A percentile compares a stretch with the other conserved stretches of the same genome.
Evolutionary conservation across 2,113 vertebrate species (phyloP).

Genomic region (Pseudopipra pipra): DNA sequence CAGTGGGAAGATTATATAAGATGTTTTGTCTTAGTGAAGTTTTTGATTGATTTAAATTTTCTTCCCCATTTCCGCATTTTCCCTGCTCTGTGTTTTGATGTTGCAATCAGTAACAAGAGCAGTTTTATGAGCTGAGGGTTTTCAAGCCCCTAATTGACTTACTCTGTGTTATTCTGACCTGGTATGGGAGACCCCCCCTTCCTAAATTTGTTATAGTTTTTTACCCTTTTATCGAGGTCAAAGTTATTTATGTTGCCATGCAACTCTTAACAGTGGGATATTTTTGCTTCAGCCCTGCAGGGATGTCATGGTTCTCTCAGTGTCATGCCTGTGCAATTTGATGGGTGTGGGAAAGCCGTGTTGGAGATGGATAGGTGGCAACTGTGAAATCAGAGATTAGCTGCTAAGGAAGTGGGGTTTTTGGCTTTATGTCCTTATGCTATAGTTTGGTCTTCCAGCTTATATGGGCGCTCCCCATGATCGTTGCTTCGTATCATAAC

Average conservation of each 20-base stretch:
- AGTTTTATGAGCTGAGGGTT: background rate
- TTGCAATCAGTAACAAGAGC: background rate
- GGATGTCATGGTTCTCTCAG: constrained; percentile 35
- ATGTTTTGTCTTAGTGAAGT: constrained; percentile 54
- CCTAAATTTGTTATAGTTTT: constrained; percentile 10
- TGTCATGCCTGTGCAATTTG: constrained; percentile 25
- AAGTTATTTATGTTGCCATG: constrained; percentile 48
- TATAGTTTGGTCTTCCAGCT: background rate
- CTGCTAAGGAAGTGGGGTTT: background rate
- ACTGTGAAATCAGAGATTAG: constrained; percentile 53
- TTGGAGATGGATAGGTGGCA: constrained; percentile 30
- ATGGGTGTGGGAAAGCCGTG: constrained; percentile 47
- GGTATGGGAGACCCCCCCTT: background rate
- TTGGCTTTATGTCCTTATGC: background rate
- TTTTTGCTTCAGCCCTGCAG: constrained; percentile 49
- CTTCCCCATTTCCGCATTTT: background rate
- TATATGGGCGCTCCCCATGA: background rate
- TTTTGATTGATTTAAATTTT: constrained; percentile 51
- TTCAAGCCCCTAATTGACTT: background rate
- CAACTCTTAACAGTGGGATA: constrained; percentile 19
- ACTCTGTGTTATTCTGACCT: background rate
- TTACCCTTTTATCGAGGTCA: constrained; percentile 23
- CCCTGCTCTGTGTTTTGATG: background rate
- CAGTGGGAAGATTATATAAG: constrained; percentile 57
- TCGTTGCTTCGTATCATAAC: background rate